Evolutionary conservation across 2,888 invertebrate genomes (phyloP), one percentile per base, ranked within the genome.

Genomic region (Callinectes sapidus): DNA sequence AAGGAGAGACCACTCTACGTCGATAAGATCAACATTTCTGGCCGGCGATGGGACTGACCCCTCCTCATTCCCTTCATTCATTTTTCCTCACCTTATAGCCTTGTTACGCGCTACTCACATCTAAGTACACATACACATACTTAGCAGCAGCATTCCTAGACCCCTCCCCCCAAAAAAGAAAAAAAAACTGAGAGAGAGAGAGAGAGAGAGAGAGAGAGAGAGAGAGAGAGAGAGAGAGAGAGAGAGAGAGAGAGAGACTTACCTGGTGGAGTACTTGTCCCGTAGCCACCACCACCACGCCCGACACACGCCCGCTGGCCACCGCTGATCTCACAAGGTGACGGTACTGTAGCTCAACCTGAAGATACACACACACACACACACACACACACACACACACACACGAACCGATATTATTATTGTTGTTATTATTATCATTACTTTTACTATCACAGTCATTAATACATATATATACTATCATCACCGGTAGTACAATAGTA

Each of bases 271-370:
- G 89, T 23, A 87, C 54, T 10, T 87, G n/a, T 16, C 91, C 93
- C 23, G 54, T 77, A n/a, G 93, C 93, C 39, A 93, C 89, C 48
- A 93, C 91, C 32, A 90, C 90, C 77, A 93, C 93, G n/a, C 90
- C 93, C n/a, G 87, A 39, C 28, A 91, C 91, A 23, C 39, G 86
- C 8, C 93, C 93, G 6, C 90, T 91, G 54, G 48, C 89, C 77
- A 91, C 14, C 3, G 91, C 91, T 54, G 86, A n/a, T 35, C 81
- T 55, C 32, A 93, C 93, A 3, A 87, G 48, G 55, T 90, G 89
- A 8, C 91, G 88, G 77, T 91, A 93, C 71, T 91, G 42, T 6
- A 92, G 42, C 28, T 85, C 90, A 8, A 87, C 71, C 92, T 92
- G 89, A 5, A 18, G 5, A 81, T 14, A 81, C 35, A 81, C 14